Percentiles rank a stretch among this genome's conserved stretches.
Evolutionary conservation across 2,888 invertebrate species (phyloP).

Genomic region (Tupiocoris notatus): DNA sequence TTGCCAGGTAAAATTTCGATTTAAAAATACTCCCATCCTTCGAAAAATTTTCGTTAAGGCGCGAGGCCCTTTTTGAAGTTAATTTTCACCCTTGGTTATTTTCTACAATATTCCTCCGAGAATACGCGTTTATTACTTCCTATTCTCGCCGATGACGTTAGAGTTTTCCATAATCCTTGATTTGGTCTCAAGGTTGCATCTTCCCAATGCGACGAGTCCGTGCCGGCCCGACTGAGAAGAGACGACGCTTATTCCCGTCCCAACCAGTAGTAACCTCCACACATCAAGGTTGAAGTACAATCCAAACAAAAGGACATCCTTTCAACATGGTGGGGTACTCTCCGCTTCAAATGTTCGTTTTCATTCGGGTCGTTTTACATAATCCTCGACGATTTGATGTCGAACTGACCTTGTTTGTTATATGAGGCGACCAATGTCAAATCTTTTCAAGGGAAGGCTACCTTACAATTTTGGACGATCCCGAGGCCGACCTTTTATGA

Average conservation of each 20-base stretch:
- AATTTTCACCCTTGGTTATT: too few relatives aligned
- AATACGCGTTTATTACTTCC: neutral
- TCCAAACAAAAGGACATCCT: conserved; percentile 21
- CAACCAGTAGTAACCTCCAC: conserved; percentile 9
- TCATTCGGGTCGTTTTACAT: neutral
- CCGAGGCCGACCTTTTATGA: neutral
- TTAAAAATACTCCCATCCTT: too few relatives aligned
- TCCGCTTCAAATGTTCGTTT: neutral
- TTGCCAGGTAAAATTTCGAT: conserved; percentile 60
- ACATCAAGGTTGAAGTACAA: conserved; percentile 29
- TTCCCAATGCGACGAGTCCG: neutral
- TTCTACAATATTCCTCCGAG: neutral
- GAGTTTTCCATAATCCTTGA: neutral
- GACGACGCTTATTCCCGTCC: neutral
- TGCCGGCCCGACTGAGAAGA: neutral
- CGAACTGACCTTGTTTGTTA: neutral
- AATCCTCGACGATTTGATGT: neutral
- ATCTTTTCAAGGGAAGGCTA: conserved; percentile 31
- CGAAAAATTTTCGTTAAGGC: too few relatives aligned
- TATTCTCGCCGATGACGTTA: neutral
- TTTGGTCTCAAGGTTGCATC: conserved; percentile 8
- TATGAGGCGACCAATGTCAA: neutral
- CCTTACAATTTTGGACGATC: conserved; percentile 2
- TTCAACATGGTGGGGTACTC: neutral
- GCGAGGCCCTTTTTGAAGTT: too few relatives aligned